These are phyloP conservation scores for Ciconia maguari DNA, from an alignment of 2,113 vertebrate species.

Conservation along the genomic window DNA sequence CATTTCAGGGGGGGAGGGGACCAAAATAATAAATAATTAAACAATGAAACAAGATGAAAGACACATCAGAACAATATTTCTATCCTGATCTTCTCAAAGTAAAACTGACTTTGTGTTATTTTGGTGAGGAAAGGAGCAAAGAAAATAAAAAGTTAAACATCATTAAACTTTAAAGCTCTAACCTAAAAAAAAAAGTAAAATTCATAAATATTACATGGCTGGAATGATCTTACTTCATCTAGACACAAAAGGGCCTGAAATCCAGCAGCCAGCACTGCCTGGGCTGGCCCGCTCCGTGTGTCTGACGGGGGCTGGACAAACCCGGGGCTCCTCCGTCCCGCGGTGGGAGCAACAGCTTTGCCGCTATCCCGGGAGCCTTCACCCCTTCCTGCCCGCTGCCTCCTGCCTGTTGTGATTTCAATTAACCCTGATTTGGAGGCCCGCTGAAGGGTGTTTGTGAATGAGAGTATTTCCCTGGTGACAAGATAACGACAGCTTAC, in stretches of 20 bases:
- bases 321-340: not conserved
- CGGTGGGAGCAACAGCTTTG: not conserved
- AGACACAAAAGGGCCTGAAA: not conserved
- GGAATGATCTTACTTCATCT: not conserved
- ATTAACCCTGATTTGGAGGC: not conserved
- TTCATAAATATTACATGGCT: constrained; percentile 1
- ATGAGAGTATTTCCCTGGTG: not conserved
- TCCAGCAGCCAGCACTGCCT: not conserved
- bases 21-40: constrained; percentile 57
- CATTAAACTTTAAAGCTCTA: constrained; percentile 55
- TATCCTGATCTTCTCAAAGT: not conserved
- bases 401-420: not conserved
- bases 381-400: not conserved
- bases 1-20: not conserved
- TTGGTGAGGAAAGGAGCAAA: constrained; percentile 30
- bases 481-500: not conserved
- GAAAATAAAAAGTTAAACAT: constrained; percentile 41
- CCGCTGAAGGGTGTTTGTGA: not conserved
- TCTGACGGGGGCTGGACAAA: fast-evolving
- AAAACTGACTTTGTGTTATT: not conserved
- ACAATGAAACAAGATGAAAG: constrained; percentile 38
- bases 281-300: not conserved
- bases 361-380: not conserved
- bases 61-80: constrained; percentile 33
- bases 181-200: not conserved